phyloP scores from a whole-genome alignment of 2,888 invertebrate species.

The Amiota communis region DNA sequence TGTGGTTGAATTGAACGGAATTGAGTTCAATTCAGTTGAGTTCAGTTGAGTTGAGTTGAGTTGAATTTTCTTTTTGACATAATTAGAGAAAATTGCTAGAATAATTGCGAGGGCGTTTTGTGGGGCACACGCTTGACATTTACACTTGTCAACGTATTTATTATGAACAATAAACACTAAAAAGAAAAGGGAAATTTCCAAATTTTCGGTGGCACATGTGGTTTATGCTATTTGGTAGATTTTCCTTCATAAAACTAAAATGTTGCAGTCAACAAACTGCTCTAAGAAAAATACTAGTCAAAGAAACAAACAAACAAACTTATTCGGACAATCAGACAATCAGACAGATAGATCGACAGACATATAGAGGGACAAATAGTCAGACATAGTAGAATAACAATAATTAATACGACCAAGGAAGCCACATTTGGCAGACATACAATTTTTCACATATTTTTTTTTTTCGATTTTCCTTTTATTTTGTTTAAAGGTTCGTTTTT shows the following conservation, averaged over 20 bases:
- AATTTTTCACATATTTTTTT: conserved; percentile 3
- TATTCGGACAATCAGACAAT: conserved; percentile 62
- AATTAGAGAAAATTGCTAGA: no score
- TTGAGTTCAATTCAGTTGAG: neutral
- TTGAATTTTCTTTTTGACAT: conserved; percentile 33
- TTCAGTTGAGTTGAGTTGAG: conserved; percentile 36
- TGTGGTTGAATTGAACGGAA: neutral
- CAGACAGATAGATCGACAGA: conserved; percentile 67
- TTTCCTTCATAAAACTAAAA: conserved; percentile 35
- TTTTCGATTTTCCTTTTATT: neutral
- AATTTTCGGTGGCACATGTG: conserved; percentile 10
- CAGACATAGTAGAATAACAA: conserved; percentile 62
- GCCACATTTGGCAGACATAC: conserved; percentile 63
- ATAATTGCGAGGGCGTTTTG: neutral
- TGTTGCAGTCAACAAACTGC: conserved; percentile 61
- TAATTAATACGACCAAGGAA: conserved; percentile 67
- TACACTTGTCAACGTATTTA: conserved; percentile 62
- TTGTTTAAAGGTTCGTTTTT: neutral
- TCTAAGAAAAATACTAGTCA: conserved; percentile 64
- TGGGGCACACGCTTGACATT: conserved; percentile 41
- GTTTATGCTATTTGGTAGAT: conserved; percentile 6
- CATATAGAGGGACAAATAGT: conserved; percentile 63
- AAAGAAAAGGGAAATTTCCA: no score
- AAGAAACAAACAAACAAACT: conserved; percentile 63
- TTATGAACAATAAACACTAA: neutral